These are phyloP conservation scores for Choloepus hoffmanni DNA, from an alignment of 2,113 vertebrate species.

Conservation along the genomic window DNA sequence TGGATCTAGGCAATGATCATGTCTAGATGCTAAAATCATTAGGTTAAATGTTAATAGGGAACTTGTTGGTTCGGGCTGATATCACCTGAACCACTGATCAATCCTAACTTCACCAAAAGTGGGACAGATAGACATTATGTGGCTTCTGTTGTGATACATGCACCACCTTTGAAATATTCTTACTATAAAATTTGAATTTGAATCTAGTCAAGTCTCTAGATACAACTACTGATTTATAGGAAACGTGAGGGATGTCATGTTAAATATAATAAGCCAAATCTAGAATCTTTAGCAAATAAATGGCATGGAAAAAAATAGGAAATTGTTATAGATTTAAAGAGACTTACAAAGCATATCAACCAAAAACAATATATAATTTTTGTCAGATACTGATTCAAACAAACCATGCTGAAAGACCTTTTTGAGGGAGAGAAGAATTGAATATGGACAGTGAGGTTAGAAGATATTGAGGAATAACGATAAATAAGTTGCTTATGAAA, in stretches of 20 bases:
- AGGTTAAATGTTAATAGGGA: background rate
- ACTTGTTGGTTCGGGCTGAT: background rate
- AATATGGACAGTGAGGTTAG: background rate
- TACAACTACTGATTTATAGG: background rate
- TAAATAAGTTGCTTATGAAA: constrained; percentile 39
- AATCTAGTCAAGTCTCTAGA: background rate
- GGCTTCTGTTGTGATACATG: background rate
- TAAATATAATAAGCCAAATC: background rate
- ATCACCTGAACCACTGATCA: background rate
- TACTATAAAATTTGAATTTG: background rate
- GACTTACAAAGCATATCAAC: background rate
- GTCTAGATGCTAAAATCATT: background rate
- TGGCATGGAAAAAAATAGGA: background rate
- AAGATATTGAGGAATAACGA: constrained; percentile 11
- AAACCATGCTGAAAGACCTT: background rate
- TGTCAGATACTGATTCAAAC: constrained; percentile 21
- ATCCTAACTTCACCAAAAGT: background rate
- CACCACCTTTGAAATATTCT: constrained; percentile 30
- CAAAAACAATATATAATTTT: background rate
- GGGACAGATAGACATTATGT: background rate
- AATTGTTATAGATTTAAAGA: background rate
- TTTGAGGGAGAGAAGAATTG: constrained; percentile 44
- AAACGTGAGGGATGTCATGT: background rate
- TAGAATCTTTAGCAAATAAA: constrained; percentile 29
- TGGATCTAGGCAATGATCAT: background rate